These are phyloP conservation scores for Parotocinclus haroldoi DNA, from an alignment of 2,797 vertebrate species.

Conservation along the genomic window DNA sequence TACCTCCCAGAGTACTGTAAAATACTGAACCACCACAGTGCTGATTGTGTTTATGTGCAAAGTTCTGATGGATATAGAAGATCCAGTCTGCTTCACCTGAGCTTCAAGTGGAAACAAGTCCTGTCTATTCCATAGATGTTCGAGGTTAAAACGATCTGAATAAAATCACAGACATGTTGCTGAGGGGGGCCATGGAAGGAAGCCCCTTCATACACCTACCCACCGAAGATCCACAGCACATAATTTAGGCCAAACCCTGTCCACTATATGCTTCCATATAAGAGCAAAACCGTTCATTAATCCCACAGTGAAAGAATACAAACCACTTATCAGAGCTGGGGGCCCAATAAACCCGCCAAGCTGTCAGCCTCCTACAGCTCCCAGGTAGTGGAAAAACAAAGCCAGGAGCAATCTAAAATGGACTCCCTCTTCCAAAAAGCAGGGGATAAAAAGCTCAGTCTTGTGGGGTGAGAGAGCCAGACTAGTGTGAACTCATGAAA, in stretches of 20 bases:
- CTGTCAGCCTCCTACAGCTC: constrained; percentile 52
- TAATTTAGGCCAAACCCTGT: constrained; percentile 13
- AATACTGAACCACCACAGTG: no score
- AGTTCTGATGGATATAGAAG: no score
- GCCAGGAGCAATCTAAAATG: constrained; percentile 61
- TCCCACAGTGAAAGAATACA: constrained; percentile 62
- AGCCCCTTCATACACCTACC: background rate
- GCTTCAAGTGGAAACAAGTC: background rate
- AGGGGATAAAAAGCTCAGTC: constrained; percentile 14
- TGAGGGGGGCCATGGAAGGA: constrained; percentile 10
- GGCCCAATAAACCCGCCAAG: constrained; percentile 62
- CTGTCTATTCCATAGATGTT: background rate
- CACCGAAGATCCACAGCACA: background rate
- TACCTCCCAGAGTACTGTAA: no score
- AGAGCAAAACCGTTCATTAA: constrained; percentile 53
- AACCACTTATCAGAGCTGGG: constrained; percentile 67
- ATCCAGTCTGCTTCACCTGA: background rate
- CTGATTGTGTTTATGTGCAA: no score
- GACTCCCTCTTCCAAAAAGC: constrained; percentile 40
- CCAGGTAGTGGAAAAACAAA: constrained; percentile 59
- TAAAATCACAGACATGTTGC: background rate
- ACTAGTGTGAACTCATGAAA: constrained; percentile 59
- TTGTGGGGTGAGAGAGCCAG: constrained; percentile 15
- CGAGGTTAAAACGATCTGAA: constrained; percentile 1
- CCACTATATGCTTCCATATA: constrained; percentile 44